Evolutionary conservation across 2,113 vertebrate genomes (phyloP).

Genomic region (Mellivora capensis): DNA sequence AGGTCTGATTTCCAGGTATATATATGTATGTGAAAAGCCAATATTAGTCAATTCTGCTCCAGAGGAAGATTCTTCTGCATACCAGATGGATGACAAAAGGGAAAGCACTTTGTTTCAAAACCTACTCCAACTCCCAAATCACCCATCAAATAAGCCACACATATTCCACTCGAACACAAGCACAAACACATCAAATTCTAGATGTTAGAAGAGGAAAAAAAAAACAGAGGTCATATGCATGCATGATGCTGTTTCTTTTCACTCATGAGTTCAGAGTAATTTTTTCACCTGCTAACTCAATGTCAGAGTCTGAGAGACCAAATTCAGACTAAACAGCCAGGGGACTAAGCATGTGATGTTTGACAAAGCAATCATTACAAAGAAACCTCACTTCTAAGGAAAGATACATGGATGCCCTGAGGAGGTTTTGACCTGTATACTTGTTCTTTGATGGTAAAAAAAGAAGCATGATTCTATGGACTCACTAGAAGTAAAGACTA

Average conservation of each 20-base stretch:
- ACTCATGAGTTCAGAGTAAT: slow-evolving; percentile 36
- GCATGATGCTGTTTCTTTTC: not conserved
- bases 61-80: not conserved
- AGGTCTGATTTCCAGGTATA: not conserved
- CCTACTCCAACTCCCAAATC: not conserved
- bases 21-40: not conserved
- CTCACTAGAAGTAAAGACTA: slow-evolving; percentile 43
- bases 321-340: slow-evolving; percentile 22
- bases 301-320: slow-evolving; percentile 43
- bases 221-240: not conserved
- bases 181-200: not conserved
- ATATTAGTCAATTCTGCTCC: not conserved
- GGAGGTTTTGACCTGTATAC: slow-evolving; percentile 47
- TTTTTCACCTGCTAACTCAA: slow-evolving; percentile 52
- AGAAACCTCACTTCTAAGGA: slow-evolving; percentile 10
- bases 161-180: not conserved
- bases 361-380: slow-evolving; percentile 54
- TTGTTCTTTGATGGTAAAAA: slow-evolving; percentile 60
- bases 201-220: not conserved
- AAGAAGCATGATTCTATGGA: slow-evolving; percentile 38
- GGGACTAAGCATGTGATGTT: slow-evolving; percentile 34
- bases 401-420: not conserved
- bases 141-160: not conserved
- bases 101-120: slow-evolving; percentile 2
- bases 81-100: not conserved